These are phyloP conservation scores for Melanotaenia duboulayi DNA, from an alignment of 2,113 vertebrate species.

Conservation along the genomic window DNA sequence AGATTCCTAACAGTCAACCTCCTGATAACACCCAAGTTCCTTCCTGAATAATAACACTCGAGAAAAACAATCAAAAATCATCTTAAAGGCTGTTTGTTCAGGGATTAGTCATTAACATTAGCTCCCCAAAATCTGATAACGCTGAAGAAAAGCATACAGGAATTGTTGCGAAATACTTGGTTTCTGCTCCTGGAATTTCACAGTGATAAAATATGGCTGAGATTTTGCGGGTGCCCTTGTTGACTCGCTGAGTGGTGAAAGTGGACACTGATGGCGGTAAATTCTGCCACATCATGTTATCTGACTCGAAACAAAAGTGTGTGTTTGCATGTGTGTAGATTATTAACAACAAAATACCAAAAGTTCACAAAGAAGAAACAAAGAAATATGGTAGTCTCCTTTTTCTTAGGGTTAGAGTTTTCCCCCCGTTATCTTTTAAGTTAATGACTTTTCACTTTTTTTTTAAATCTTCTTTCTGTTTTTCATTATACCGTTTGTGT, in stretches of 20 bases:
- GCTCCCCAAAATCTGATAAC: slow-evolving; percentile 51
- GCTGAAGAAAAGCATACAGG: slow-evolving; percentile 19
- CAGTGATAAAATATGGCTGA: slow-evolving; percentile 12
- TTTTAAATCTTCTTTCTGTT: too few species aligned
- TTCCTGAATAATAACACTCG: slow-evolving; percentile 72
- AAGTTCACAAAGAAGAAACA: not conserved
- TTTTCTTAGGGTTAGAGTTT: too few species aligned
- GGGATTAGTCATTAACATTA: slow-evolving; percentile 40
- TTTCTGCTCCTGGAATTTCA: slow-evolving; percentile 52
- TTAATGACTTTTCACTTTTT: too few species aligned
- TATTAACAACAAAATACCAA: slow-evolving; percentile 11
- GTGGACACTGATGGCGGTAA: slow-evolving; percentile 31
- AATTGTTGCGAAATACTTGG: slow-evolving; percentile 2
- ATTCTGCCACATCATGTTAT: slow-evolving; percentile 48
- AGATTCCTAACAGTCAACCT: slow-evolving; percentile 46
- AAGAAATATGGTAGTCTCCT: not conserved
- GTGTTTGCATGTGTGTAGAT: not conserved
- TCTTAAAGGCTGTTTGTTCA: slow-evolving; percentile 54
- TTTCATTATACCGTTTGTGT: too few species aligned
- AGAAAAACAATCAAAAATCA: slow-evolving; percentile 67
- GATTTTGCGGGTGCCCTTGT: slow-evolving; percentile 7
- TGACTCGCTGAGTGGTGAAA: slow-evolving; percentile 59
- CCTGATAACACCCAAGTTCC: slow-evolving; percentile 74
- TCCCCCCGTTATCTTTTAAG: too few species aligned
- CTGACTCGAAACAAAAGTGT: slow-evolving; percentile 15